These are phyloP conservation scores for Acleris literana DNA, from an alignment of 2,888 invertebrate species.

Conservation along the genomic window DNA sequence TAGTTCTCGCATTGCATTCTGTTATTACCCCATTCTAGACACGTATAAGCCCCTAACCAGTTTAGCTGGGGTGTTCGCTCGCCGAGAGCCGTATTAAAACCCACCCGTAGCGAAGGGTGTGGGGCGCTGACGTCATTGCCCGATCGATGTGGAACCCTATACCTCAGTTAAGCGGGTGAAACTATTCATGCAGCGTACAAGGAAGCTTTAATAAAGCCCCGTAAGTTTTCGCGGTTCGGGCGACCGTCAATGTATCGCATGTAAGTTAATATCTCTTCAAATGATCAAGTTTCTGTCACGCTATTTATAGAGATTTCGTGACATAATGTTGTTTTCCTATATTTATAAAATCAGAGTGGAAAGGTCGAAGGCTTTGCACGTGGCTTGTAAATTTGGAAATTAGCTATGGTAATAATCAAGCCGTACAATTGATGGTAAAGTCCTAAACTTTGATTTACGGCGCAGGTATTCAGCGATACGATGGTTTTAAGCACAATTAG, in stretches of 20 bases:
- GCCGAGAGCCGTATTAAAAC: conserved; percentile 42
- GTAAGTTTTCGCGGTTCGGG: conserved; percentile 7
- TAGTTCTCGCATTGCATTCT: conserved; percentile 23
- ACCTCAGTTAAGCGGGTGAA: conserved; percentile 1
- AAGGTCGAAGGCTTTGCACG: conserved; percentile 22
- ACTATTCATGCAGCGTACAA: conserved; percentile 16
- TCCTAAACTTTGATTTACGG: no score
- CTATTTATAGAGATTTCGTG: conserved; percentile 31
- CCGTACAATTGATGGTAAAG: no score
- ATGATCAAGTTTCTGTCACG: conserved; percentile 20
- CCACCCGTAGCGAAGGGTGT: conserved; percentile 38
- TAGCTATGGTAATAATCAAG: no score
- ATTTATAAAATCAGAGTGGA: conserved; percentile 24
- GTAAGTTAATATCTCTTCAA: conserved; percentile 13
- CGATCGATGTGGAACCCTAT: conserved; percentile 55
- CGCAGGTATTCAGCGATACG: no score
- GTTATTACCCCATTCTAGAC: conserved; percentile 25
- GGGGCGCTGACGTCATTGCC: conserved; percentile 48
- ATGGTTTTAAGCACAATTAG: no score
- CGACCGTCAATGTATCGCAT: conserved; percentile 19
- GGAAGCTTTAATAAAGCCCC: conserved; percentile 1
- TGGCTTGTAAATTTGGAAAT: no score
- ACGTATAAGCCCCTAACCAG: conserved; percentile 23
- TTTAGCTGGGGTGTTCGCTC: conserved; percentile 38
- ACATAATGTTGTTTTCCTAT: conserved; percentile 21